Evolutionary conservation across 2,888 invertebrate genomes (phyloP).

Genomic region (Asteroscopus sphinx): DNA sequence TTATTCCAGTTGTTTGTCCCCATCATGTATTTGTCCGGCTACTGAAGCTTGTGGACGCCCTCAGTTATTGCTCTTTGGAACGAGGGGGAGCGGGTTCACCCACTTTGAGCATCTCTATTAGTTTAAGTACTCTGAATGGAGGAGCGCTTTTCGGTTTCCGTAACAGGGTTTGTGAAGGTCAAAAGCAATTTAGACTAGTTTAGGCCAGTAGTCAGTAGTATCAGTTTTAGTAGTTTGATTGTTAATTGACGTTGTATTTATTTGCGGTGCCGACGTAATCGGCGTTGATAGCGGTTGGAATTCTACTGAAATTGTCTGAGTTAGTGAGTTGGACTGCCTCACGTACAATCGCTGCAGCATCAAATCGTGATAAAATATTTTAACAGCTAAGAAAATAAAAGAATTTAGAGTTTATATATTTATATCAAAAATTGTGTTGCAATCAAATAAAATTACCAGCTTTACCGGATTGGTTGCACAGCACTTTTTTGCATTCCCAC

Average conservation of each 20-base stretch:
- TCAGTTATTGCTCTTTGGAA: slow-evolving; percentile 29
- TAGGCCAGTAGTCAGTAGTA: slow-evolving; percentile 14
- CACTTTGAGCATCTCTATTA: slow-evolving; percentile 39
- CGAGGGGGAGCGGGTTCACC: slow-evolving; percentile 25
- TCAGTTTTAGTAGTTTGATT: slow-evolving; percentile 40
- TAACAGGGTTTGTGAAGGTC: too few relatives aligned
- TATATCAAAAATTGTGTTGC: too few relatives aligned
- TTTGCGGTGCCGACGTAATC: slow-evolving; percentile 40
- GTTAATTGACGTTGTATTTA: slow-evolving; percentile 52
- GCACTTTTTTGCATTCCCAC: neutral
- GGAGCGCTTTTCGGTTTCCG: slow-evolving; percentile 31
- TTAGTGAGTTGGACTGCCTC: neutral
- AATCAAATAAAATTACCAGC: too few relatives aligned
- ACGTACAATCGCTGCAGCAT: neutral
- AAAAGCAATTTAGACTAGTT: slow-evolving; percentile 36
- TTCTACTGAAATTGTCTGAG: slow-evolving; percentile 23
- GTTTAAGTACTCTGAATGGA: slow-evolving; percentile 39
- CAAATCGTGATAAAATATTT: neutral
- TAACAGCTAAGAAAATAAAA: neutral
- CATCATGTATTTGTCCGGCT: slow-evolving; percentile 28
- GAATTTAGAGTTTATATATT: too few relatives aligned
- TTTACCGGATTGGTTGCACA: too few relatives aligned
- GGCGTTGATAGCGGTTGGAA: slow-evolving; percentile 22
- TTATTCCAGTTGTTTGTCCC: slow-evolving; percentile 27
- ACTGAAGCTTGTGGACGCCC: slow-evolving; percentile 40